Conservation (phyloP, 2,113 vertebrate genomes). For the Heterocephalus glaber region DNA sequence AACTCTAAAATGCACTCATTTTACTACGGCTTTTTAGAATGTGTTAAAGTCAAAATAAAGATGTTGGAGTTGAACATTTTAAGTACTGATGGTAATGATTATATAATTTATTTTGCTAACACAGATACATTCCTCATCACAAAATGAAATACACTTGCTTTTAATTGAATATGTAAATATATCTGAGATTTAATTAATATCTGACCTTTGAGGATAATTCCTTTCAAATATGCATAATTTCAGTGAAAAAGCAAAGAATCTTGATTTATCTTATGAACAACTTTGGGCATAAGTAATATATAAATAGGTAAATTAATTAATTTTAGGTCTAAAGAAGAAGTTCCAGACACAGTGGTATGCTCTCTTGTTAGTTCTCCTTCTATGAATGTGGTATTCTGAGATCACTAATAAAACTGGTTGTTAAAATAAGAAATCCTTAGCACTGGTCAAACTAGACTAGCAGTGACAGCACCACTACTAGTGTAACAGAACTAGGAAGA, state of each 20-base stretch:
- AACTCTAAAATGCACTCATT: conserved; percentile 14
- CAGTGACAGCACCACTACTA: neutral
- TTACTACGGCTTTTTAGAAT: conserved; percentile 48
- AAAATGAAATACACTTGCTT: conserved; percentile 22
- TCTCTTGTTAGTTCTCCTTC: neutral
- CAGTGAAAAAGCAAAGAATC: conserved; percentile 20
- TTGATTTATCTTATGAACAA: conserved; percentile 4
- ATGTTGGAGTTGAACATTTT: neutral
- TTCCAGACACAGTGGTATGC: neutral
- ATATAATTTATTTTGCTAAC: conserved; percentile 29
- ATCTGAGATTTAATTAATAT: conserved; percentile 29
- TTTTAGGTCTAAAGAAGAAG: conserved; percentile 9
- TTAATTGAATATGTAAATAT: conserved; percentile 47
- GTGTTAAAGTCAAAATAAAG: neutral
- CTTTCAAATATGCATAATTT: conserved; percentile 60
- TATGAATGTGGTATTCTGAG: neutral
- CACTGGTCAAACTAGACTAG: neutral
- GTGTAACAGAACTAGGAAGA: neutral
- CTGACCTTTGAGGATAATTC: neutral
- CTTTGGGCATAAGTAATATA: neutral
- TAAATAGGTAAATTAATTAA: neutral
- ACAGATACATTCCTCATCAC: neutral
- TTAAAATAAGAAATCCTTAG: conserved; percentile 45
- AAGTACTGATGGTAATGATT: neutral
- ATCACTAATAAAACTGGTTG: neutral